A percentile compares a stretch with the other conserved stretches of the same genome.
These are phyloP conservation scores for Drosophila pandora DNA, from an alignment of 1,140 invertebrate species.

Conservation along the genomic window DNA sequence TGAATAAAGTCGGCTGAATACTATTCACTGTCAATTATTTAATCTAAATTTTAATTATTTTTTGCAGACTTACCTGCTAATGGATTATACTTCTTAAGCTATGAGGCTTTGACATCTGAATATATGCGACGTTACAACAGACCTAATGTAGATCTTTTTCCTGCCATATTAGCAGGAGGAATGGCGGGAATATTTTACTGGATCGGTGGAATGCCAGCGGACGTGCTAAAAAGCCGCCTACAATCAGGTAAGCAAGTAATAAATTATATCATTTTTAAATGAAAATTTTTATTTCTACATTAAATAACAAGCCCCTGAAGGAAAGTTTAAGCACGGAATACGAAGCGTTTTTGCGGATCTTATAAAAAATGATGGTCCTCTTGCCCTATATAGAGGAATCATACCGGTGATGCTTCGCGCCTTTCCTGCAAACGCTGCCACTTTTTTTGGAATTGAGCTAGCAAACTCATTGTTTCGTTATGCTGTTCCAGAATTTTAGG, in stretches of 20 bases:
- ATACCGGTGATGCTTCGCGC: not conserved
- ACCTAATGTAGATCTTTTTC: not conserved
- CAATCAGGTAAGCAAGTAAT: not conserved
- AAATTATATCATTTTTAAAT: not conserved
- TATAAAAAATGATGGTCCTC: not conserved
- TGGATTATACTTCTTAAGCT: not conserved
- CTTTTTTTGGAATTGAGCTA: not conserved
- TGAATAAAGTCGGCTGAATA: too few relatives aligned
- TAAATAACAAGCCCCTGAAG: not conserved
- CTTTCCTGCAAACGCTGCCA: not conserved
- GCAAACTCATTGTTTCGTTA: not conserved
- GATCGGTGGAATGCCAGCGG: not conserved
- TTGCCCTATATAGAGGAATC: not conserved
- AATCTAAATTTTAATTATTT: not conserved
- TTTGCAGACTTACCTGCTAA: not conserved
- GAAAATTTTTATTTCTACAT: not conserved
- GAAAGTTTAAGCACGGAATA: constrained; percentile 1
- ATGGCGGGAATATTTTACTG: not conserved
- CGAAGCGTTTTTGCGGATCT: constrained; percentile 1
- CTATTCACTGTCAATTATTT: too few relatives aligned
- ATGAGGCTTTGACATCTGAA: not conserved
- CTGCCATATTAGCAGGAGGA: constrained; percentile 1
- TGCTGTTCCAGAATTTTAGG: not conserved
- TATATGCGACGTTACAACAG: constrained; percentile 1
- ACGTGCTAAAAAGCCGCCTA: not conserved